Evolutionary conservation across 2,113 vertebrate species (phyloP).

Genomic region (Todiramphus saurophagus): DNA sequence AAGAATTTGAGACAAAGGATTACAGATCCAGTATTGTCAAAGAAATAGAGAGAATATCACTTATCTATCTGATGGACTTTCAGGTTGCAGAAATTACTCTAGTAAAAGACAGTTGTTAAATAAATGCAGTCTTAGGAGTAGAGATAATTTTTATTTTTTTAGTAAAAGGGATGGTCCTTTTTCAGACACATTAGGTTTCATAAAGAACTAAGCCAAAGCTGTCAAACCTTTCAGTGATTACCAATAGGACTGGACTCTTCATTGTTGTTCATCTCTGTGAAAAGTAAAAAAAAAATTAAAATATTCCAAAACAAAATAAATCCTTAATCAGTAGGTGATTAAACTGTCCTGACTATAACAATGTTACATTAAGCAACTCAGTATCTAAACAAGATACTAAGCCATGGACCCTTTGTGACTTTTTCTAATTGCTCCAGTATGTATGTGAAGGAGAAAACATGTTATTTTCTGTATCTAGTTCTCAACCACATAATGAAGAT

Average conservation of each 20-base stretch:
- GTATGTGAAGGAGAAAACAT: not conserved
- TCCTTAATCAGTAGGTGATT: not conserved
- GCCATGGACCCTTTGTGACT: accelerated
- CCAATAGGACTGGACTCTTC: not conserved
- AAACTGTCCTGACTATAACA: not conserved
- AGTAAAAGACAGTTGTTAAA: not conserved
- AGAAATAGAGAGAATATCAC: not conserved
- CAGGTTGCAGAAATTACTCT: not conserved
- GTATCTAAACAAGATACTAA: not conserved
- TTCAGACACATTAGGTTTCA: not conserved
- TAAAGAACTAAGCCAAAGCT: not conserved
- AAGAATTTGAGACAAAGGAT: not conserved
- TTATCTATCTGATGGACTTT: not conserved
- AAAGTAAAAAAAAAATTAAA: not conserved
- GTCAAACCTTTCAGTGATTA: not conserved
- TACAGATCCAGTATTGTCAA: not conserved
- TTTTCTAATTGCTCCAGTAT: not conserved
- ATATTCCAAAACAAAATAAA: not conserved
- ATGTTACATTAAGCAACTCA: not conserved
- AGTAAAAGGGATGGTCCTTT: not conserved
- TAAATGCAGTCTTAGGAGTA: not conserved
- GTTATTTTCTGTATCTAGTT: not conserved
- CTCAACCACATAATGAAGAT: not conserved
- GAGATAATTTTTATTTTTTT: not conserved
- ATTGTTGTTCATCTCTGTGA: not conserved